Conservation (phyloP, 2,888 invertebrate genomes). For the Pollenia griseotomentosa region DNA sequence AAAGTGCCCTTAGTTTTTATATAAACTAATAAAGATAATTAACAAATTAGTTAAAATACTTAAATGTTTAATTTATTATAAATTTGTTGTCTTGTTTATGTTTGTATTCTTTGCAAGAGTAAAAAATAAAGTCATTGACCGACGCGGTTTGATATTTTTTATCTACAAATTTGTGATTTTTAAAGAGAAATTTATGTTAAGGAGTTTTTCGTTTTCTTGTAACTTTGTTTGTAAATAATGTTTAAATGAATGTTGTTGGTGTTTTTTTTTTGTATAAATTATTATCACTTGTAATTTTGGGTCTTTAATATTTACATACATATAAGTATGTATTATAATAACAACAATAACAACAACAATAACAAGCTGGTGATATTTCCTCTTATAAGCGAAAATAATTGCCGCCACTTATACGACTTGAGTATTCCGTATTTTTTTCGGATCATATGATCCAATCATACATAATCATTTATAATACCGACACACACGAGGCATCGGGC, state of each 20-base stretch:
- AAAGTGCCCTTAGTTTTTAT: neutral
- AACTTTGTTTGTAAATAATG: conserved; percentile 9
- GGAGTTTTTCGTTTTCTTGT: neutral
- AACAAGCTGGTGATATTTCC: conserved; percentile 56
- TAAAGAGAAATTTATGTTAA: neutral
- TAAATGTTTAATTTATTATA: neutral
- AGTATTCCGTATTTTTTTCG: conserved; percentile 34
- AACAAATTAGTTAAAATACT: neutral
- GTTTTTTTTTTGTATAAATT: conserved; percentile 15
- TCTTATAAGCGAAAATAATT: conserved; percentile 68
- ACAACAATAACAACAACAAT: conserved; percentile 22
- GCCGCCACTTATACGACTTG: conserved; percentile 30
- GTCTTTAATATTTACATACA: conserved; percentile 43
- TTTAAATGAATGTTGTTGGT: neutral
- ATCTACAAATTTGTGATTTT: neutral
- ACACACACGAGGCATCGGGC: conserved; percentile 47
- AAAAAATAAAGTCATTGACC: neutral
- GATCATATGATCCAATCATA: conserved; percentile 62
- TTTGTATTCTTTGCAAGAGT: neutral
- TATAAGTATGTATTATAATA: conserved; percentile 20
- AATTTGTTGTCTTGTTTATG: neutral
- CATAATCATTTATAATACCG: conserved; percentile 55
- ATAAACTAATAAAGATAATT: neutral
- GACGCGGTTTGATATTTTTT: neutral
- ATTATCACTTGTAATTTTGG: conserved; percentile 62